These are phyloP conservation scores for Dendrolimus houi DNA, from an alignment of 2,888 invertebrate genomes.

Conservation along the genomic window DNA sequence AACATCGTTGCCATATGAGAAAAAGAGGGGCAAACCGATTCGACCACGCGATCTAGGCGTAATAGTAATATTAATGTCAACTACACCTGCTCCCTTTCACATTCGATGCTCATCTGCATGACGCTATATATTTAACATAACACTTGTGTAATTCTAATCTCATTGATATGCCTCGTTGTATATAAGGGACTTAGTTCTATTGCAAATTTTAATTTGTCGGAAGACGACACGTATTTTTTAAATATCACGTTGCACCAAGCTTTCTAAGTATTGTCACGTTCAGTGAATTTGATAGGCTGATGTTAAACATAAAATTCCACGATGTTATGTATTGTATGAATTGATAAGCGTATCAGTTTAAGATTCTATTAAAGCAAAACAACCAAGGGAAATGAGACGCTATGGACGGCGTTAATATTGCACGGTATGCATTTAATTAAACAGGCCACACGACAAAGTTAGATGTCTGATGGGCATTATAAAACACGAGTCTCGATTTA, in stretches of 20 bases:
- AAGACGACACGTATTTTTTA: constrained; percentile 38
- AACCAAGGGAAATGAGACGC: constrained; percentile 28
- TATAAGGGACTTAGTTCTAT: too few relatives aligned
- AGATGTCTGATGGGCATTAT: constrained; percentile 16
- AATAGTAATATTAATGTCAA: constrained; percentile 5
- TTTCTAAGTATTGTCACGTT: constrained; percentile 56
- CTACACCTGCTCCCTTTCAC: constrained; percentile 1
- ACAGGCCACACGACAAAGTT: constrained; percentile 26
- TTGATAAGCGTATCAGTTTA: neutral
- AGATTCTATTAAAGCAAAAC: constrained; percentile 22
- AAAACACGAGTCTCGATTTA: constrained; percentile 3
- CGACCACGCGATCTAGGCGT: constrained; percentile 24
- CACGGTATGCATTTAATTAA: constrained; percentile 18
- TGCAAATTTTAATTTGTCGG: too few relatives aligned
- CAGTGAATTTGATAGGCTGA: constrained; percentile 6
- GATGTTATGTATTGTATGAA: neutral
- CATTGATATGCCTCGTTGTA: too few relatives aligned
- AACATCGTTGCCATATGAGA: constrained; percentile 27
- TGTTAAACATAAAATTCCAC: neutral
- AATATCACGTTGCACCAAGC: constrained; percentile 38
- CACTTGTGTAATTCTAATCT: too few relatives aligned
- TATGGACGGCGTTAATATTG: constrained; percentile 16
- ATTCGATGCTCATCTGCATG: constrained; percentile 1
- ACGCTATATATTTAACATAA: too few relatives aligned
- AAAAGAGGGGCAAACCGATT: constrained; percentile 31